phyloP scores from a whole-genome alignment of 1,140 invertebrate genomes.

The Temnothorax nylanderi region DNA sequence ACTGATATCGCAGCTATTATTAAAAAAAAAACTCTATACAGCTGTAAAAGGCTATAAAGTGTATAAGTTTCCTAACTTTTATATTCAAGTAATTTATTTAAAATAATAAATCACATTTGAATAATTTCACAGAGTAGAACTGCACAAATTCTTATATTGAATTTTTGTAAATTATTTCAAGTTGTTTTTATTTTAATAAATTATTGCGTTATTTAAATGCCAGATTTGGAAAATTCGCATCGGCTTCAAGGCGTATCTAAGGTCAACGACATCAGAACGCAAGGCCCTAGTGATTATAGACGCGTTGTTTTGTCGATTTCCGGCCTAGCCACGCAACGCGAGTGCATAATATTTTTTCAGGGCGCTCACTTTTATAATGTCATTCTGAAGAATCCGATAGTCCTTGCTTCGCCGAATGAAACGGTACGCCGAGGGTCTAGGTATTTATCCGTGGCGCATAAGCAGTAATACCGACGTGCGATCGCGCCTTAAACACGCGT shows the following conservation, averaged over 20 bases:
- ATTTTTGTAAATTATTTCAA: neutral
- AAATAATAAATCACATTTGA: neutral
- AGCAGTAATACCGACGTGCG: constrained; percentile 17
- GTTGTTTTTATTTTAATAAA: neutral
- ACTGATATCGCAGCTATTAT: neutral
- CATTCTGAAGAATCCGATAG: constrained; percentile 49
- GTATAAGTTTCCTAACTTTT: neutral
- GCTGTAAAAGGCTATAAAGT: neutral
- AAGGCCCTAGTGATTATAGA: neutral
- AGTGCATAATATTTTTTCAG: constrained; percentile 44
- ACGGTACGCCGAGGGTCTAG: constrained; percentile 36
- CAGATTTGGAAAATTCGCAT: neutral
- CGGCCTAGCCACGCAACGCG: neutral
- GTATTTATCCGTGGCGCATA: constrained; percentile 33
- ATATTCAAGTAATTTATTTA: neutral
- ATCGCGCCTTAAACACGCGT: constrained; percentile 47
- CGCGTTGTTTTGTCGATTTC: constrained; percentile 36
- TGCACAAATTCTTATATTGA: neutral
- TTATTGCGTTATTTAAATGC: neutral
- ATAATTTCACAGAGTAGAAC: neutral
- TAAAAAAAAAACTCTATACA: constrained; percentile 20
- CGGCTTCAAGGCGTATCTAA: neutral
- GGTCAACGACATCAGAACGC: constrained; percentile 1
- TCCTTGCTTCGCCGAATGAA: constrained; percentile 54
- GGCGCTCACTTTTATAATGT: constrained; percentile 49